Base-by-base conservation (phyloP, 1,140 invertebrate genomes). In the Vollenhovia emeryi region DNA sequence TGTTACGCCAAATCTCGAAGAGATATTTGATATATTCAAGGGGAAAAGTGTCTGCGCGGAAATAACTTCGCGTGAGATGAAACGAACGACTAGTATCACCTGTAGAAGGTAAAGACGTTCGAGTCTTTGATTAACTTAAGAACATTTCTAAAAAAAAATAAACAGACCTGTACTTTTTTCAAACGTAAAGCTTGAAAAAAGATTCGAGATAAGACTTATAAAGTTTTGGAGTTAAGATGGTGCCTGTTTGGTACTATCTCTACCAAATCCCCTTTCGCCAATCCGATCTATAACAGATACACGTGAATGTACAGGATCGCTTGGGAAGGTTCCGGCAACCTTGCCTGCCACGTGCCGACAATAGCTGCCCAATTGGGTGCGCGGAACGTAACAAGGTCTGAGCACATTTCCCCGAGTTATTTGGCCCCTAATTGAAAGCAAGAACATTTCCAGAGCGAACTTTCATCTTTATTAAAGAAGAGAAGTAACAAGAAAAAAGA, bases 151-250 rank as follows among this genome's bases (percentile, higher is more conserved):
- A 36, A 59, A 40, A 73, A n/a, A 48, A 3, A n/a, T n/a, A n/a
- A 11, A 43, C 18, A 21, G n/a, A 50, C 40, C 27, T 45, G 24
- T 64, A 24, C n/a, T n/a, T n/a, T n/a, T n/a, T n/a, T n/a, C n/a
- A n/a, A n/a, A n/a, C 43, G 45, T 18, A 64, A 43, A 48, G 71
- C 60, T 75, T 30, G n/a, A 3, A 21, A 43, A 30, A 55, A 62
- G 71, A 78, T 8, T 43, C 30, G 57, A 85, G 36, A 60, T 79
- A 69, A n/a, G 18, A 69, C 74, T 88, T 87, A 87, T 68, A 79
- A 33, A 50, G 50, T 85, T 40, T 59, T 36, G 33, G 27, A 75
- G 85, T 85, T 85, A 68, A 85, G 85, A 87, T 85, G 75, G 30
- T 60, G 9, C 36, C 52, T 30, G 33, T 52, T 62, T 27, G 36